A percentile compares a stretch with the other conserved stretches of the same genome.
Conservation (phyloP, 1,140 invertebrate species). For the Drosophila oshimai region DNA sequence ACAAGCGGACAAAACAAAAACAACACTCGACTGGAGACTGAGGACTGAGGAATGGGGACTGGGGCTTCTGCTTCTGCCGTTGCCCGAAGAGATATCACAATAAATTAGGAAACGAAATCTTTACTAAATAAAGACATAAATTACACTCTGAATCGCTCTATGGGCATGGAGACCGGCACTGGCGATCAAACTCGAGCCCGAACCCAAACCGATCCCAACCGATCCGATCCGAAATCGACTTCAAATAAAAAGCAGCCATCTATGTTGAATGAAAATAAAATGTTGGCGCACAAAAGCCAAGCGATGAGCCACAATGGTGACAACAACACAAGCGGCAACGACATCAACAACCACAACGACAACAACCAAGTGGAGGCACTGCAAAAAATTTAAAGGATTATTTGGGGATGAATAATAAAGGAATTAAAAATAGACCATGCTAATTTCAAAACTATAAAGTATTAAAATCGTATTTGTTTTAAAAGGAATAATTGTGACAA, state of each 20-base stretch:
- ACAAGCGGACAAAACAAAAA: constrained; percentile 25
- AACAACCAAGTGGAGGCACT: constrained; percentile 1
- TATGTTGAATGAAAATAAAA: constrained; percentile 75
- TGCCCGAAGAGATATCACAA: constrained; percentile 82
- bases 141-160: constrained; percentile 79
- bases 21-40: not conserved
- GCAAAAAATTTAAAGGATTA: not conserved
- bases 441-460: too few relatives aligned
- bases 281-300: constrained; percentile 62
- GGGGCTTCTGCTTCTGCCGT: constrained; percentile 46
- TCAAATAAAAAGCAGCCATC: constrained; percentile 65
- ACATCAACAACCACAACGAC: constrained; percentile 36
- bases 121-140: constrained; percentile 83
- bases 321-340: constrained; percentile 57
- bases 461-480: too few relatives aligned
- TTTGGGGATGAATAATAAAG: too few relatives aligned
- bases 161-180: constrained; percentile 37
- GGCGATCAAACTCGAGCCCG: constrained; percentile 13
- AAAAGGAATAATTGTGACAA: too few relatives aligned
- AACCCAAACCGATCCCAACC: constrained; percentile 9
- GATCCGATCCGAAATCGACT: constrained; percentile 31
- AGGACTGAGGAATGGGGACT: constrained; percentile 1
- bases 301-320: constrained; percentile 64
- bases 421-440: too few relatives aligned
- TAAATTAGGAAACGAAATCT: constrained; percentile 83